These are phyloP conservation scores for Gryllus bimaculatus DNA, from an alignment of 1,140 invertebrate species.

Conservation along the genomic window DNA sequence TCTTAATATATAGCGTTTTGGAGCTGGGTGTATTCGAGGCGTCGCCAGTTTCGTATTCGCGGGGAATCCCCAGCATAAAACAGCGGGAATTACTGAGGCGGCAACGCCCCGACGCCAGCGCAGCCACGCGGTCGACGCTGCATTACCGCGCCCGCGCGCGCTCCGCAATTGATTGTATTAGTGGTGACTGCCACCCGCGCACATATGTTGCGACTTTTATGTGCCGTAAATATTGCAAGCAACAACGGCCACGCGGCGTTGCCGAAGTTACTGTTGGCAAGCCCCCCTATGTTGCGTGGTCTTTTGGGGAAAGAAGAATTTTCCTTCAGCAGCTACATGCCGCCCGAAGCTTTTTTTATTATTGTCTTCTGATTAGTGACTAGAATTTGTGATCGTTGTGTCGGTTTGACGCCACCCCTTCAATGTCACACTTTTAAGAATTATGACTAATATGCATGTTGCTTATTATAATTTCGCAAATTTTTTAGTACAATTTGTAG, in stretches of 20 bases:
- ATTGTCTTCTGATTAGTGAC: no score
- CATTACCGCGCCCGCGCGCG: neutral
- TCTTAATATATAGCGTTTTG: constrained; percentile 1
- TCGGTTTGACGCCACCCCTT: no score
- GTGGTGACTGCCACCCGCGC: neutral
- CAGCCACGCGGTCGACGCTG: neutral
- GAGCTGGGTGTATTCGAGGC: neutral
- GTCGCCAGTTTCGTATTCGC: neutral
- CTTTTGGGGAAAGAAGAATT: no score
- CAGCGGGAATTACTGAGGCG: neutral
- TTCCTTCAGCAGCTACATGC: no score
- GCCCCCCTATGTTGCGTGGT: no score
- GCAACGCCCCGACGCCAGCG: neutral
- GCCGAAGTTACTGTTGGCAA: neutral
- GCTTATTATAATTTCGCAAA: no score
- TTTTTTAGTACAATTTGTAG: no score
- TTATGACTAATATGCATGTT: no score
- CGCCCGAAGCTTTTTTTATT: no score
- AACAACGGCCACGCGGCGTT: neutral
- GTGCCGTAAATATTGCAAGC: neutral
- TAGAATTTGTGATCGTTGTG: no score
- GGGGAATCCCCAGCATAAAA: neutral
- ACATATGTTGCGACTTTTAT: constrained; percentile 5
- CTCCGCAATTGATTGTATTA: neutral
- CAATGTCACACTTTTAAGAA: no score